Conservation (phyloP, 2,113 vertebrate species). For the Proterorhinus semilunaris region DNA sequence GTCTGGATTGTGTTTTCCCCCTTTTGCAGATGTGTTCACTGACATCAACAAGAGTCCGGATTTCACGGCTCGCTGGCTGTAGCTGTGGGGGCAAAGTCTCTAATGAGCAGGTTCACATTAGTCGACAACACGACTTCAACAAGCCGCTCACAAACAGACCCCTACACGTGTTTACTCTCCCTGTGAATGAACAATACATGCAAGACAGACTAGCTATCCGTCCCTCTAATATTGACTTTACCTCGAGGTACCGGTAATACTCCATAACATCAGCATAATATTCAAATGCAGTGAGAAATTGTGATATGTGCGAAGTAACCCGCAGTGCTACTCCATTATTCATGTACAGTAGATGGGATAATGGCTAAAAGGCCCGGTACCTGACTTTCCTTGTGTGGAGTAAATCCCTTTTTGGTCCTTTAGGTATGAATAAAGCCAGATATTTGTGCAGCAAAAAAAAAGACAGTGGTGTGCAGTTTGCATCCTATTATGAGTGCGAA, state of each 20-base stretch:
- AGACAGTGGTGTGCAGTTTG: no score
- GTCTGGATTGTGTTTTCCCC: slow-evolving; percentile 3
- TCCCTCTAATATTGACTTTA: not conserved
- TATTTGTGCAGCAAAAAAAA: no score
- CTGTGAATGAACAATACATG: slow-evolving; percentile 1
- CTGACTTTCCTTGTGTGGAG: not conserved
- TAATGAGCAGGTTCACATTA: slow-evolving; percentile 38
- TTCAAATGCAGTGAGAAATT: slow-evolving; percentile 18
- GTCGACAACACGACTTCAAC: slow-evolving; percentile 11
- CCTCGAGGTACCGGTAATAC: not conserved
- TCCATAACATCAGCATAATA: not conserved
- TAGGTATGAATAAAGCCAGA: no score
- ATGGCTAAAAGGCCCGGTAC: not conserved
- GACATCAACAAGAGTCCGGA: slow-evolving; percentile 12
- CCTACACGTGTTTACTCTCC: slow-evolving; percentile 15
- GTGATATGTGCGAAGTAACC: slow-evolving; percentile 46
- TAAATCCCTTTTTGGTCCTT: no score
- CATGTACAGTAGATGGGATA: not conserved
- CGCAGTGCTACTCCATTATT: slow-evolving; percentile 26
- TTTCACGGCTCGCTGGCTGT: slow-evolving; percentile 23
- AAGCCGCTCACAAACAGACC: not conserved
- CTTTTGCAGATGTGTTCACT: not conserved
- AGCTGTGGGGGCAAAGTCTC: slow-evolving; percentile 5
- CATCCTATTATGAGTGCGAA: no score
- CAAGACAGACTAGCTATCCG: not conserved